Evolutionary conservation across 2,888 invertebrate species (phyloP).

Genomic region (Limnephilus lunatus): DNA sequence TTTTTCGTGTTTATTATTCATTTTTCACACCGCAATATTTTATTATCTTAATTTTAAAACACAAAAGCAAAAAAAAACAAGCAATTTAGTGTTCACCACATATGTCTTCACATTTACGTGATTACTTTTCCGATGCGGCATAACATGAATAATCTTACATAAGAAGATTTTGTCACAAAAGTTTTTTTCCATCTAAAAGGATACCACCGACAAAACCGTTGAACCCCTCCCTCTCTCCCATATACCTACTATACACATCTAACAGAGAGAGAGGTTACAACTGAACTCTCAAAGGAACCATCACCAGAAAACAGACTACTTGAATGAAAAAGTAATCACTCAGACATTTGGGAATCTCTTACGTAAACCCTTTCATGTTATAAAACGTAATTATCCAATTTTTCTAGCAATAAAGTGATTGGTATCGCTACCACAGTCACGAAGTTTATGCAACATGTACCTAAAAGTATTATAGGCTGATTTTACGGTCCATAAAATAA

Average conservation of each 20-base stretch:
- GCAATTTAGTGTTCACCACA: not conserved
- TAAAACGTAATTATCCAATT: not conserved
- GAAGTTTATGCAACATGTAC: not conserved
- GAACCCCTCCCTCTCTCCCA: not conserved
- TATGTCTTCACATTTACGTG: not conserved
- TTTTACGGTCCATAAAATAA: not conserved
- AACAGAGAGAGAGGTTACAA: not conserved
- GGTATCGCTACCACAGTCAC: not conserved
- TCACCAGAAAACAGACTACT: not conserved
- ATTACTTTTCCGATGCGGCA: not conserved
- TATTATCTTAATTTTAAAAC: not conserved
- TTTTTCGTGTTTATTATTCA: not conserved
- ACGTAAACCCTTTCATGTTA: not conserved
- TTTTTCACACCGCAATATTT: not conserved
- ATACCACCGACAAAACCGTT: not conserved
- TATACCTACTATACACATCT: not conserved
- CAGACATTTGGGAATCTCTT: not conserved
- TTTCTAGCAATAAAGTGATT: not conserved
- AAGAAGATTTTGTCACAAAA: not conserved
- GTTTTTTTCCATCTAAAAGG: not conserved
- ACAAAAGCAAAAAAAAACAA: not conserved
- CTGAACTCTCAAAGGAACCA: not conserved
- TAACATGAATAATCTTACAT: not conserved
- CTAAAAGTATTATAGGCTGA: not conserved
- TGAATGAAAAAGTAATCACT: not conserved